phyloP scores from a whole-genome alignment of 2,797 vertebrate genomes.

The Poecilia picta region DNA sequence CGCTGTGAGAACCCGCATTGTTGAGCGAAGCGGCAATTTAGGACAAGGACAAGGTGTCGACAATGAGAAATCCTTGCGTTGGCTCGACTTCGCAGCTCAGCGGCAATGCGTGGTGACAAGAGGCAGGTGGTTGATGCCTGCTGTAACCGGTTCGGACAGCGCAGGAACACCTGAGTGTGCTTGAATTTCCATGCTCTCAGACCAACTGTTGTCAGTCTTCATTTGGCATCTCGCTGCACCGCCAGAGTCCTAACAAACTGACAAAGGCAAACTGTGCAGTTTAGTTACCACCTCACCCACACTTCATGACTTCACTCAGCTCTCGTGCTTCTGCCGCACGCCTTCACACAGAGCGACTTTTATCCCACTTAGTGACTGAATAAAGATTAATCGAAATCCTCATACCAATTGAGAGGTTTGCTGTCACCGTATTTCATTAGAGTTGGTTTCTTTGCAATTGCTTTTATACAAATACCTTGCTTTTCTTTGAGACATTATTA shows the following conservation, averaged over 20 bases:
- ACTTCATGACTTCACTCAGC: slow-evolving; percentile 20
- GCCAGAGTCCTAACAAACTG: slow-evolving; percentile 39
- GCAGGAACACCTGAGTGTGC: slow-evolving; percentile 57
- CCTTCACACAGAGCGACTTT: slow-evolving; percentile 7
- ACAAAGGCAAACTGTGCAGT: slow-evolving; percentile 57
- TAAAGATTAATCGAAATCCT: slow-evolving; percentile 1
- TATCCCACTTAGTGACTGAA: slow-evolving; percentile 6
- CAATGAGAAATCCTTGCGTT: slow-evolving; percentile 38
- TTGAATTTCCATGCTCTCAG: slow-evolving; percentile 39
- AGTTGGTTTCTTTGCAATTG: background rate
- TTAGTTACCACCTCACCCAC: slow-evolving; percentile 48
- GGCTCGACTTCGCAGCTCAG: slow-evolving; percentile 49
- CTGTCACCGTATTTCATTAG: background rate
- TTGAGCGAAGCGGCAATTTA: slow-evolving; percentile 33
- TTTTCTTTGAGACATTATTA: background rate
- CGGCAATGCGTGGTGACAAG: slow-evolving; percentile 63
- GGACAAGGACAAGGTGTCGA: slow-evolving; percentile 49
- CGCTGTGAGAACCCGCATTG: slow-evolving; percentile 19
- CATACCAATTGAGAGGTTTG: background rate
- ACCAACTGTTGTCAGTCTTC: slow-evolving; percentile 56
- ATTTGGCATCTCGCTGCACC: slow-evolving; percentile 29
- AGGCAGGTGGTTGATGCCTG: slow-evolving; percentile 59
- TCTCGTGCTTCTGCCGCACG: slow-evolving; percentile 14
- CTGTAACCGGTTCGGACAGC: slow-evolving; percentile 62
- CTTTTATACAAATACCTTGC: background rate